A percentile compares a stretch with the other conserved stretches of the same genome.
Evolutionary conservation across 1,140 invertebrate genomes (phyloP).

Genomic region (Drosophila athabasca): DNA sequence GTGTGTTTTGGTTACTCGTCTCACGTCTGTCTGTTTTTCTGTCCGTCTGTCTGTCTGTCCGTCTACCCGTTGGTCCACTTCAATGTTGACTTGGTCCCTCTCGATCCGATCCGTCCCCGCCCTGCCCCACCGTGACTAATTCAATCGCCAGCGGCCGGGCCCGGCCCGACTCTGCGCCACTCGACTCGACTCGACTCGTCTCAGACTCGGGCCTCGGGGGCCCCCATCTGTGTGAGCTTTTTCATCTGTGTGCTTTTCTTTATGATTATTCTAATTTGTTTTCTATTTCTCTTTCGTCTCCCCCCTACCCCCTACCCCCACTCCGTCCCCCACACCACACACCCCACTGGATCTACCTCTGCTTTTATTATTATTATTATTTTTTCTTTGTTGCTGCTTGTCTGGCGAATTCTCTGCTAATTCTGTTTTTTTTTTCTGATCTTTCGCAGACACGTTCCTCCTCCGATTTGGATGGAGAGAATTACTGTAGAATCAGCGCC

Average conservation of each 20-base stretch:
- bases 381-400: constrained; percentile 64
- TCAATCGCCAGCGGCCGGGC: constrained; percentile 62
- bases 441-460: constrained; percentile 72
- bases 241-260: constrained; percentile 58
- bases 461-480: constrained; percentile 77
- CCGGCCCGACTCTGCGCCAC: neutral
- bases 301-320: constrained; percentile 23
- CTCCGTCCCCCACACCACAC: neutral
- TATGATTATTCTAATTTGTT: constrained; percentile 80
- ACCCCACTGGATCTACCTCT: neutral
- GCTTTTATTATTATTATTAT: constrained; percentile 40
- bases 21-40: constrained; percentile 40
- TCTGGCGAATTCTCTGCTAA: constrained; percentile 68
- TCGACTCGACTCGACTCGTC: constrained; percentile 23
- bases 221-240: constrained; percentile 13
- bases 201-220: constrained; percentile 12
- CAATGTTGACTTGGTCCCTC: constrained; percentile 47
- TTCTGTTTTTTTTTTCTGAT: constrained; percentile 52
- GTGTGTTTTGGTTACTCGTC: constrained; percentile 38
- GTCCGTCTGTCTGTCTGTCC: constrained; percentile 7
- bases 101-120: neutral
- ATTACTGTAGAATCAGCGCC: constrained; percentile 81
- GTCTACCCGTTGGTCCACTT: constrained; percentile 75
- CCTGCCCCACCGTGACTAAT: constrained; percentile 56
- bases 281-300: constrained; percentile 33